Evolutionary conservation across 1,140 invertebrate genomes (phyloP), one percentile per base, ranked within the genome.

Genomic region (Paraescarpia echinospica): DNA sequence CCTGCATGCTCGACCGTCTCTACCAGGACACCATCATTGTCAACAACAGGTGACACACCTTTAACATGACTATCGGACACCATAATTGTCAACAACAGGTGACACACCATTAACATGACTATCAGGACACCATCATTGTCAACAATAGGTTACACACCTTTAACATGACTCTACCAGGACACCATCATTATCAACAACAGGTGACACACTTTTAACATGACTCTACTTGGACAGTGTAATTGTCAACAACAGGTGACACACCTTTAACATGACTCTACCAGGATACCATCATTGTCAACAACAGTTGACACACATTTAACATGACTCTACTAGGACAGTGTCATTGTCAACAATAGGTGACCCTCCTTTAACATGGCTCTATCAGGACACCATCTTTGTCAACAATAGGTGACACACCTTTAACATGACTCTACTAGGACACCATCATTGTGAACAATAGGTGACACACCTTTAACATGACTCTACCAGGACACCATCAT

Each of bases 91-190:
- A n/a, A n/a, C n/a, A n/a, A n/a, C n/a, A n/a, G n/a, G n/a, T n/a
- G n/a, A n/a, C n/a, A n/a, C n/a, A n/a, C n/a, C n/a, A n/a, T n/a
- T n/a, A n/a, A n/a, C n/a, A n/a, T n/a, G n/a, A n/a, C n/a, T n/a
- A n/a, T n/a, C n/a, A n/a, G n/a, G n/a, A n/a, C n/a, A n/a, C n/a
- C n/a, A n/a, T n/a, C n/a, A n/a, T n/a, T n/a, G n/a, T n/a, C n/a
- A n/a, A n/a, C n/a, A n/a, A n/a, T n/a, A n/a, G n/a, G n/a, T n/a
- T n/a, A n/a, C n/a, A n/a, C n/a, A n/a, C n/a, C n/a, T n/a, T n/a
- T n/a, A n/a, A n/a, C n/a, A n/a, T n/a, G n/a, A n/a, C 94, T 96
- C 0, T 96, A 95, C 92, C 96, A 96, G 93, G 96, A 96, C 92
- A 96, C 96, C 14, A 94, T 96, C 89, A 92, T 96, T 33, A 94